Base-by-base conservation (phyloP, 2,888 invertebrate genomes). In the Horisme vitalbata region DNA sequence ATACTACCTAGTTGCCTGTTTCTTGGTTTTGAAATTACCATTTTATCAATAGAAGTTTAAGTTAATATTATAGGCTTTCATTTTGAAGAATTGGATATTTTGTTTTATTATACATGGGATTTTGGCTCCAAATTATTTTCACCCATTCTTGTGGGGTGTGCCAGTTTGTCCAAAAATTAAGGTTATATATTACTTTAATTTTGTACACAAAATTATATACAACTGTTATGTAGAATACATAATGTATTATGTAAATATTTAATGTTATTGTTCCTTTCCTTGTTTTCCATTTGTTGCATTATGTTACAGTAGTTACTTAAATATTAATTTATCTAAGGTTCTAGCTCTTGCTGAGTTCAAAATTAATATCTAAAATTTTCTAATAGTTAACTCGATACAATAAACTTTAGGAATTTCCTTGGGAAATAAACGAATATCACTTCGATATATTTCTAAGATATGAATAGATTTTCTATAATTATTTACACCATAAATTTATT, bases 401-500 rank as follows among this genome's bases (percentile, higher is more conserved):
- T 83, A 83, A 82, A 83, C 79, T 83, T 82, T 81, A 79, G 68
- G 78, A 81, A 81, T 85, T 87, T 87, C 86, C 86, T 83, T 84
- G 72, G 87, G 87, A 87, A 88, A 85, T 74, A 80, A 82, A 80
- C 69, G 69, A 69, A 66, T 84, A 85, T 88, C 84, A 86, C 84
- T 81, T 85, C 65, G 80, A 80, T 86, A 83, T 62, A 68, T 68
- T 66, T 75, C 87, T 88, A 89, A 79, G 88, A 89, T 89, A 89
- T 89, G 88, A 89, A 83, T 83, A 85, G 75, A 72, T 80, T 81
- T 75, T 57, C 52, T 48, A 59, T 61, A 61, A 43, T 38, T 58
- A 58, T 55, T 52, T 58, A 55, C 55, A 58, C 43, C 57, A 45
- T 63, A 57, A 48, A 57, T 51, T 60, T 54, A 26, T 13, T 23